Conservation (phyloP, 2,113 vertebrate species). For the Choloepus hoffmanni region DNA sequence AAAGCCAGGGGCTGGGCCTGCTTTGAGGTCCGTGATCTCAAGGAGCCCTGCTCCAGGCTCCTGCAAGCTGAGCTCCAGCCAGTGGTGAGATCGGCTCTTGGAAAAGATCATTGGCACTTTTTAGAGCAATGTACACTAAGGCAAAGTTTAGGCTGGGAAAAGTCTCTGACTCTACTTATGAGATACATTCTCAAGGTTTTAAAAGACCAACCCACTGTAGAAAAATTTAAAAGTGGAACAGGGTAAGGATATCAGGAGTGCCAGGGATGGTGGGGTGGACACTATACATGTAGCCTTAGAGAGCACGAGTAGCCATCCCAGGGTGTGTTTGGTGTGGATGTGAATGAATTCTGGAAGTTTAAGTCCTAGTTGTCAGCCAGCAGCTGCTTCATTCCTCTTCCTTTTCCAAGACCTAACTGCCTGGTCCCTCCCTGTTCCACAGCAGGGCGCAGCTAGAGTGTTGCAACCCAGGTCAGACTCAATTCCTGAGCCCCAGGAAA, state of each 20-base stretch:
- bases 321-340: not conserved
- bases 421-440: not conserved
- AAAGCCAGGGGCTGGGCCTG: not conserved
- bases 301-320: too few species aligned
- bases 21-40: not conserved
- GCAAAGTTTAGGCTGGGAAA: slow-evolving; percentile 32
- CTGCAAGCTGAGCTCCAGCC: slow-evolving; percentile 14
- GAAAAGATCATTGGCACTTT: slow-evolving; percentile 45
- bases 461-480: not conserved
- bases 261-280: too few species aligned
- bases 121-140: not conserved
- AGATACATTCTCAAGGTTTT: not conserved
- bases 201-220: not conserved
- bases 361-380: not conserved
- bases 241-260: not conserved
- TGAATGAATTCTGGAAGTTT: not conserved
- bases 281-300: fast-evolving
- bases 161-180: not conserved
- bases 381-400: not conserved
- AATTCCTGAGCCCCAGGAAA: not conserved
- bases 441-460: not conserved
- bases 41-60: slow-evolving; percentile 11
- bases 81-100: not conserved
- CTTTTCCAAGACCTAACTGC: not conserved
- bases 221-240: not conserved